Base-by-base conservation (phyloP, 2,113 vertebrate species). In the Glaucomys volans region DNA sequence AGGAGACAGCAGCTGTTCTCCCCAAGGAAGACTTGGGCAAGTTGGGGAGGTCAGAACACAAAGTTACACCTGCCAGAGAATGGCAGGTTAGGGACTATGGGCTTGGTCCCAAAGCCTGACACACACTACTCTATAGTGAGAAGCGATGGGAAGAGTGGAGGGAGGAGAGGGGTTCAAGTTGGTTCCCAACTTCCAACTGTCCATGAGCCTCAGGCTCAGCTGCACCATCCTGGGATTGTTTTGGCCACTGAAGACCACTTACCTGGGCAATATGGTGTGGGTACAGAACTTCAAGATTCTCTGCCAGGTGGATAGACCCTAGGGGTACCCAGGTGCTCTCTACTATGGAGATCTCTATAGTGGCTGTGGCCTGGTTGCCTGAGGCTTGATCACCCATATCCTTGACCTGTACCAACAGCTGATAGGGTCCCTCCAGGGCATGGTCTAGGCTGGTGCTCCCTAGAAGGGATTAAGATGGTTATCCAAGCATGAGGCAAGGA, bases 251-350 rank as follows among this genome's bases (percentile, higher is more conserved):
- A 94, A n/a, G 57, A 24, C 26, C 57, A 86, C 59, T 69, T 95
- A 99, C 98, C 98, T 99, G 98, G 66, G 98, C 98, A 93, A 99
- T 98, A 18, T 88, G 94, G 50, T 99, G 98, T 28, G 99, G 99
- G 89, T 99, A 99, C 0, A 97, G 98, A 12, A 98, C 98, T 3
- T 98, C 98, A 30, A 98, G 98, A 95, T 99, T 99, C 86, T 99
- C 98, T 92, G 98, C 98, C 95, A 99, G 97, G 35, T 98, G 97
- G 37, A 99, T 97, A 18, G 98, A 98, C 95, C 98, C 98, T 3
- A 98, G 98, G 14, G 98, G 97, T 3, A 98, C 95, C 99, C 98
- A 99, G 0, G 98, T 98, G 95, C 98, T 99, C 86, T 98, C 98
- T 6, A 97, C 98, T 94, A 98, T 97, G 83, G 98, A 98, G 75